Evolutionary conservation across 2,888 invertebrate genomes (phyloP), one percentile per base, ranked within the genome.

Genomic region (Leptogaster cylindrica): DNA sequence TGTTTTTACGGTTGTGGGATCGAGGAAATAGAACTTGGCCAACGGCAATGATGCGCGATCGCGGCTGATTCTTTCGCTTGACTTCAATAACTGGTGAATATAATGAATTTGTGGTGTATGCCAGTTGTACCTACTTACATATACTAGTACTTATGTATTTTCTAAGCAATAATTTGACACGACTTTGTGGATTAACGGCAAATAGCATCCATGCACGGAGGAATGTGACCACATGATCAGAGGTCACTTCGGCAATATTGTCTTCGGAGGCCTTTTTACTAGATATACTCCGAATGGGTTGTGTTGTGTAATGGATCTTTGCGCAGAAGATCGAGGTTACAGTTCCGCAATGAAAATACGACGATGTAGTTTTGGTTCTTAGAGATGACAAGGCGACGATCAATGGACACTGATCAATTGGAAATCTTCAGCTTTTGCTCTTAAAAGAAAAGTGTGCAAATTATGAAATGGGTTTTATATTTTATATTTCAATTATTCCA

Each of bases 131-230:
- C 31, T 7, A 7, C 5, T 10, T 10, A 31, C 10, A 31, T 31
- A 41, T 41, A 12, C n/a, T 25, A n/a, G 48, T 25, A 10, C 25
- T 23, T 23, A 25, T 48, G 27, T 48, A 23, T 48, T 46, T 12
- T 25, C 5, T 12, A 3, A n/a, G n/a, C 25, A 48, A 48, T 48
- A 48, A 48, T 48, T 48, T 48, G 48, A 48, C 48, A 48, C 48
- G 48, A 48, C 48, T 48, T 12, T 25, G 48, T 12, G 48, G 48
- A 25, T 48, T 48, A 48, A 48, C 48, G 48, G 48, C 48, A 48
- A 48, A 48, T 48, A 48, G 3, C n/a, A 48, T 48, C 25, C 27
- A 25, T 12, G 10, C 27, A 27, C 48, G 2, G 25, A 48, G 25
- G 48, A 48, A 48, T 48, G 48, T 48, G 23, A 48, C 48, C 48